phyloP scores from a whole-genome alignment of 2,797 vertebrate species.

The Rhadinocentrus ornatus region DNA sequence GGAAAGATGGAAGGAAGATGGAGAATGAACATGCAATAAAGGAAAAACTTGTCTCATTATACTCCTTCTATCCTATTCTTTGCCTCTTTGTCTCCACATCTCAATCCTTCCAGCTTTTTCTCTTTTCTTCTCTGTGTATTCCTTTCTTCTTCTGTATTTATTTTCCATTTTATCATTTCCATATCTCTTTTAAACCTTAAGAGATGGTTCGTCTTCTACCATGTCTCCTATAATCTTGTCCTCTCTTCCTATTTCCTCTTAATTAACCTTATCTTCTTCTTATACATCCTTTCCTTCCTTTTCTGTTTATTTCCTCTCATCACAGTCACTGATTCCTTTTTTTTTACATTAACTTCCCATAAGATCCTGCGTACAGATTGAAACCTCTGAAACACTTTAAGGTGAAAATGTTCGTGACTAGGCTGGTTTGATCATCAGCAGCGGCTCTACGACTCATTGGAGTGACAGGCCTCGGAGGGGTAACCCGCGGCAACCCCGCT shows the following conservation, averaged over 20 bases:
- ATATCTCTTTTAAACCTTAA: too few species aligned
- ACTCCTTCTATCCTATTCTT: neutral
- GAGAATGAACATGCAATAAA: neutral
- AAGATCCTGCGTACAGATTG: neutral
- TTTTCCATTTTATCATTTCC: neutral
- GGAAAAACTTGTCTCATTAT: neutral
- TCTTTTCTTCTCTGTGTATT: neutral
- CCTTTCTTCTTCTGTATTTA: neutral
- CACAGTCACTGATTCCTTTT: neutral
- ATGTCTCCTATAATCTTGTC: neutral
- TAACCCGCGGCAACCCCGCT: slow-evolving; percentile 76
- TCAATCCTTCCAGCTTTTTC: neutral
- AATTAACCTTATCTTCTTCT: neutral
- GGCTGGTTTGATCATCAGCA: slow-evolving; percentile 93
- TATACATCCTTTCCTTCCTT: neutral
- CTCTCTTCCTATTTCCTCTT: neutral
- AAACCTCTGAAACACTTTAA: slow-evolving; percentile 36
- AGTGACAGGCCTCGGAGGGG: slow-evolving; percentile 85
- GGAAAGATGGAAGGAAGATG: slow-evolving; percentile 1
- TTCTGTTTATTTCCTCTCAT: neutral
- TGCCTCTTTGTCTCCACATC: neutral
- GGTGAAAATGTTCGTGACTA: slow-evolving; percentile 66
- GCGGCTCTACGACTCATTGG: slow-evolving; percentile 93
- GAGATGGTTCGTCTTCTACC: too few species aligned
- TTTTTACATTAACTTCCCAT: neutral